Conservation (phyloP, 1,140 invertebrate species). For the Megalonaias nervosa region DNA sequence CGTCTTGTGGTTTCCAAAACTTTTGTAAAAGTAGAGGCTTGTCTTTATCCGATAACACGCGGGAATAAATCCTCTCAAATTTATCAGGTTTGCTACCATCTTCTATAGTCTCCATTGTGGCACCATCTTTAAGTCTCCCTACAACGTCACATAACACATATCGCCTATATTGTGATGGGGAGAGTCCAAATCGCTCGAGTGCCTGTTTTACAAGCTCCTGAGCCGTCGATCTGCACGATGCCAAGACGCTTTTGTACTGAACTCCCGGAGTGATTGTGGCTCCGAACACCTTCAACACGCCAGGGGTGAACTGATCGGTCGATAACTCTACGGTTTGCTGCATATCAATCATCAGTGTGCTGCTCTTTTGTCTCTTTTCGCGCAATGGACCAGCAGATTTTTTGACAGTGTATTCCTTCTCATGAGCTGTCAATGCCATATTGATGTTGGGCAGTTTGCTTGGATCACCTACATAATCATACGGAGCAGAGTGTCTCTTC, state of each 20-base stretch:
- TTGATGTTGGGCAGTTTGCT: constrained; percentile 6
- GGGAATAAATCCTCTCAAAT: constrained; percentile 52
- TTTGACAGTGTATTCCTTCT: not conserved
- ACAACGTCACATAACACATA: constrained; percentile 64
- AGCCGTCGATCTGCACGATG: constrained; percentile 59
- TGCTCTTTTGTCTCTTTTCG: constrained; percentile 22
- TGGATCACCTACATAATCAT: constrained; percentile 28
- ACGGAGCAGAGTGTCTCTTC: constrained; percentile 30
- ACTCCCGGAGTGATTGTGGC: constrained; percentile 59
- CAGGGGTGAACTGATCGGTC: constrained; percentile 55
- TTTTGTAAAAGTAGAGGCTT: constrained; percentile 60
- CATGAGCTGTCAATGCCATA: too few species aligned
- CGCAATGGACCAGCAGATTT: constrained; percentile 14
- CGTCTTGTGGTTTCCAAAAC: constrained; percentile 64
- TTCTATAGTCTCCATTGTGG: constrained; percentile 6
- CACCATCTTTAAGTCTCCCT: constrained; percentile 38
- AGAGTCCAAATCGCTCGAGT: constrained; percentile 58
- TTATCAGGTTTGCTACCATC: constrained; percentile 21
- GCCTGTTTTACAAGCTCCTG: constrained; percentile 64
- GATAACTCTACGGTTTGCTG: constrained; percentile 50
- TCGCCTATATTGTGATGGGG: constrained; percentile 27
- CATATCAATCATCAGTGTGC: not conserved
- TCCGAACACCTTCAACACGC: constrained; percentile 64
- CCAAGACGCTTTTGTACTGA: constrained; percentile 65
- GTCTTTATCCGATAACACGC: constrained; percentile 56